Evolutionary conservation across 1,140 invertebrate genomes (phyloP).

Genomic region (Drosophila punjabiensis): DNA sequence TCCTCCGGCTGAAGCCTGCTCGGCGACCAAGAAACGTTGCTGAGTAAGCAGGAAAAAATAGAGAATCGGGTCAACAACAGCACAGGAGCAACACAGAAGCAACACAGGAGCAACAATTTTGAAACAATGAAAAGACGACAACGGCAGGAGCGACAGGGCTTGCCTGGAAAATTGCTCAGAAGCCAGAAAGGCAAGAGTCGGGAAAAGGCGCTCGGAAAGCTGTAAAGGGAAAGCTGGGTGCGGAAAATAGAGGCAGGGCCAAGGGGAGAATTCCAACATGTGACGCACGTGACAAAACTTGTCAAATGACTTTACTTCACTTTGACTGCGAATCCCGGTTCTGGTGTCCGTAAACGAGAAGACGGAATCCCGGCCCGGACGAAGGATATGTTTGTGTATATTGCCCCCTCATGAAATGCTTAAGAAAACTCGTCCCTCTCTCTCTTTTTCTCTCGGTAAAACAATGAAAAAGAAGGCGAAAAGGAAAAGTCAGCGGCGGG

Average conservation of each 20-base stretch:
- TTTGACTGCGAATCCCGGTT: constrained; percentile 62
- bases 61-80: constrained; percentile 65
- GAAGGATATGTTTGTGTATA: constrained; percentile 36
- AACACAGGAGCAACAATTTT: constrained; percentile 52
- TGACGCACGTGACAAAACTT: constrained; percentile 83
- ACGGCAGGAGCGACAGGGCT: constrained; percentile 58
- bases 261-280: constrained; percentile 68
- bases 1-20: constrained; percentile 42
- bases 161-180: constrained; percentile 72
- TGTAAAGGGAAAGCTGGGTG: neutral
- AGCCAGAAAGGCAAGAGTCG: constrained; percentile 34
- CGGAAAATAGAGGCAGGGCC: neutral
- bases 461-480: constrained; percentile 32
- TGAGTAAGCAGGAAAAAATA: constrained; percentile 23
- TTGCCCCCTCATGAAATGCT: constrained; percentile 37
- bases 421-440: constrained; percentile 33
- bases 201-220: constrained; percentile 4
- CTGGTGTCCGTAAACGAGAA: constrained; percentile 53
- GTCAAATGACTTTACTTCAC: constrained; percentile 80
- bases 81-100: constrained; percentile 22
- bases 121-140: constrained; percentile 58
- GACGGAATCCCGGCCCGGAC: constrained; percentile 23
- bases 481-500: constrained; percentile 28
- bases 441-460: neutral
- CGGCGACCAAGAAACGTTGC: constrained; percentile 32